phyloP scores from a whole-genome alignment of 1,140 invertebrate genomes.

The Dendrolimus kikuchii region DNA sequence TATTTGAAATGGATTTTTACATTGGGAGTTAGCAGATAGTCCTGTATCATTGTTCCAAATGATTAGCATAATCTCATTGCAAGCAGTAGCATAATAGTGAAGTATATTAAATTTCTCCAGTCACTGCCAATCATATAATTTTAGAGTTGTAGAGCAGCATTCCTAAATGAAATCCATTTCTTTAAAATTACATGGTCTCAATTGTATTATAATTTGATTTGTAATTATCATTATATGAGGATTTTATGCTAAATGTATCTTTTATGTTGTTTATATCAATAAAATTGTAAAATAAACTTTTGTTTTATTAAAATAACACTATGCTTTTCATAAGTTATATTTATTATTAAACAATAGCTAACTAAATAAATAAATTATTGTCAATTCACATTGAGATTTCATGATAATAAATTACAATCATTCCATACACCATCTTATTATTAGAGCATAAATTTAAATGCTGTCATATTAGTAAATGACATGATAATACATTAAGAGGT shows the following conservation, averaged over 20 bases:
- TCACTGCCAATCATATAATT: conserved; percentile 54
- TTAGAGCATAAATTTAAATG: background rate
- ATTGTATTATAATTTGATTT: conserved; percentile 62
- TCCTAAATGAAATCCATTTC: conserved; percentile 53
- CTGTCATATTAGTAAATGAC: background rate
- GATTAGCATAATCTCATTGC: background rate
- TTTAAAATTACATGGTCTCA: conserved; percentile 53
- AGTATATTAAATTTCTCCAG: conserved; percentile 9
- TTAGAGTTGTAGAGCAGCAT: conserved; percentile 40
- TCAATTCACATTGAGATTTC: conserved; percentile 21
- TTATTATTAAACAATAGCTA: conserved; percentile 10
- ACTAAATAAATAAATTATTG: conserved; percentile 28
- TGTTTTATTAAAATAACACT: conserved; percentile 22
- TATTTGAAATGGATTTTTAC: conserved; percentile 42
- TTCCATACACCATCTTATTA: background rate
- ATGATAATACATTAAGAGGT: background rate
- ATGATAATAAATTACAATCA: conserved; percentile 2
- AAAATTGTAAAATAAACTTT: conserved; percentile 41
- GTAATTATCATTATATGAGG: conserved; percentile 57
- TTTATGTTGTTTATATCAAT: conserved; percentile 61
- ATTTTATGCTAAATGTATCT: conserved; percentile 53
- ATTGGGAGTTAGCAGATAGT: conserved; percentile 3
- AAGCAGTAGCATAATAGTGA: background rate
- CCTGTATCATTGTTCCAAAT: conserved; percentile 1
- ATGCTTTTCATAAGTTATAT: conserved; percentile 9